Percentiles rank a stretch among this genome's conserved stretches.
Conservation (phyloP, 2,888 invertebrate genomes). For the Euzophera pinguis region DNA sequence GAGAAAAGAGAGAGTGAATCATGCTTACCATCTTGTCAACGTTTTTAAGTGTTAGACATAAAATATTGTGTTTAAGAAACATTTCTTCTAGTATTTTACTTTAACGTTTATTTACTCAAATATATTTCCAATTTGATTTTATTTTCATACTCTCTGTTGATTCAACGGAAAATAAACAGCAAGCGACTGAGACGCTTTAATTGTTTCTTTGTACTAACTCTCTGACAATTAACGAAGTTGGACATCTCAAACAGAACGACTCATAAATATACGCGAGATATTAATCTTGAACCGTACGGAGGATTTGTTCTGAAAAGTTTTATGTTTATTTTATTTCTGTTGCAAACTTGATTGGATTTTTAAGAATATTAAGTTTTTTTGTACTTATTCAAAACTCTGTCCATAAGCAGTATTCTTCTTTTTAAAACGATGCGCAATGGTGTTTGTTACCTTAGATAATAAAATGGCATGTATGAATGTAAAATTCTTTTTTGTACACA, state of each 20-base stretch:
- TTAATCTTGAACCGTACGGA: not conserved
- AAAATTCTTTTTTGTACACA: no score
- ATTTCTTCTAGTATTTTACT: not conserved
- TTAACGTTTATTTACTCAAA: not conserved
- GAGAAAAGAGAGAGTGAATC: no score
- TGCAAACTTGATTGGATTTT: not conserved
- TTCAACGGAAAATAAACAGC: conserved; percentile 27
- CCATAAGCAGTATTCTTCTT: no score
- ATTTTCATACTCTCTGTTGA: conserved; percentile 17
- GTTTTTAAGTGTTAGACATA: no score
- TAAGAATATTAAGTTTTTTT: not conserved
- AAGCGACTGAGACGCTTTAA: conserved; percentile 36
- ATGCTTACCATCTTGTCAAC: no score
- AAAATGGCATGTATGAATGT: no score
- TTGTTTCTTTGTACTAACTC: conserved; percentile 36
- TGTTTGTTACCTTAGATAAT: no score
- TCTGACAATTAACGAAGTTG: conserved; percentile 30
- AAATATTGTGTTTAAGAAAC: not conserved
- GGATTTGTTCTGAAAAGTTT: not conserved
- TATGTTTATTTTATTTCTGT: not conserved
- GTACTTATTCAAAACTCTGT: no score
- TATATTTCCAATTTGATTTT: not conserved
- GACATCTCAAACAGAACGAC: conserved; percentile 6
- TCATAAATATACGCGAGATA: conserved; percentile 1
- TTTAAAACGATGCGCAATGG: no score